phyloP scores from a whole-genome alignment of 1,140 invertebrate species.

The Harpegnathos saltator region DNA sequence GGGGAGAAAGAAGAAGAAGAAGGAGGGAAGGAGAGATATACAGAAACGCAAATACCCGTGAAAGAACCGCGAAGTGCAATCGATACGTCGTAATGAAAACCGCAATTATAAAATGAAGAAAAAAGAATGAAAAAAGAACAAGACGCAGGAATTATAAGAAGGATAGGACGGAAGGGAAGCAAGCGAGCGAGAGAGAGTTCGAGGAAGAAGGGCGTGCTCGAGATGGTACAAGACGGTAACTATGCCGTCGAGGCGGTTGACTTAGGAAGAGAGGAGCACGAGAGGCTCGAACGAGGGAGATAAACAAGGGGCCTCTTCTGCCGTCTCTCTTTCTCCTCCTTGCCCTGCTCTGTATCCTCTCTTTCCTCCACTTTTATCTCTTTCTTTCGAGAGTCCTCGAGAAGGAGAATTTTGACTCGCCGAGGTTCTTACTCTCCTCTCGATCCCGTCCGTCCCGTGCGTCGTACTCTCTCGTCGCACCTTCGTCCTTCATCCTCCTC shows the following conservation, averaged over 20 bases:
- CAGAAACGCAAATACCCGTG: no score
- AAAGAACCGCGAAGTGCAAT: no score
- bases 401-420: slow-evolving; percentile 66
- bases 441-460: slow-evolving; percentile 26
- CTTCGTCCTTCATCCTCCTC: slow-evolving; percentile 35
- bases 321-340: background rate
- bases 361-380: slow-evolving; percentile 5
- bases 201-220: slow-evolving; percentile 29
- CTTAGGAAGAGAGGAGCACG: slow-evolving; percentile 44
- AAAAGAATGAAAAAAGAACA: no score
- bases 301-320: slow-evolving; percentile 50
- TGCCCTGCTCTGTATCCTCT: background rate
- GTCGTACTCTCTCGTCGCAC: slow-evolving; percentile 41
- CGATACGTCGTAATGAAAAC: no score
- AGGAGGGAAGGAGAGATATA: no score
- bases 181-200: background rate
- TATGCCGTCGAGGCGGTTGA: slow-evolving; percentile 32
- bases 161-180: background rate
- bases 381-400: slow-evolving; percentile 56
- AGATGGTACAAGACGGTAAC: slow-evolving; percentile 48
- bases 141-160: background rate
- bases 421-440: slow-evolving; percentile 46
- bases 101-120: background rate
- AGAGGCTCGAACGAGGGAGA: slow-evolving; percentile 66
- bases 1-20: background rate